Percentiles rank a stretch among this genome's conserved stretches.
Evolutionary conservation across 2,113 vertebrate species (phyloP).

Genomic region (Beaufortia kweichowensis): DNA sequence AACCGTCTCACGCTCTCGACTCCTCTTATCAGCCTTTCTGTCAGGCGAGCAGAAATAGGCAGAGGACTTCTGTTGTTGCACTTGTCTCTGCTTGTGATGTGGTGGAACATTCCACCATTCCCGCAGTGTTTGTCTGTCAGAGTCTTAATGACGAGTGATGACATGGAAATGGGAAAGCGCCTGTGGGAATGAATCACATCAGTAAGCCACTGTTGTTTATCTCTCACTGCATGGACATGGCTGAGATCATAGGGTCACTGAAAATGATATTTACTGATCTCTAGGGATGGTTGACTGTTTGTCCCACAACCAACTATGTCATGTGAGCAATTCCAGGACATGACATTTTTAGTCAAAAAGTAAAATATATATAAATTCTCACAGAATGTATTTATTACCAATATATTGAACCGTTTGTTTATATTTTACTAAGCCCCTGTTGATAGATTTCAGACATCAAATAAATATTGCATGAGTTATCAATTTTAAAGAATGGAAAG

Average conservation of each 20-base stretch:
- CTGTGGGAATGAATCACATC: conserved; percentile 27
- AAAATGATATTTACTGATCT: conserved; percentile 4
- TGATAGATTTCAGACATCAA: no score
- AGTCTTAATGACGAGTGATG: conserved; percentile 18
- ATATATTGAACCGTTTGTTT: no score
- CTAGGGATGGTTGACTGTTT: no score
- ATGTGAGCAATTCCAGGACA: no score
- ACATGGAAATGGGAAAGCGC: background rate
- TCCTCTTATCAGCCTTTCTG: conserved; percentile 11
- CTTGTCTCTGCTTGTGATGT: conserved; percentile 29
- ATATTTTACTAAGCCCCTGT: no score
- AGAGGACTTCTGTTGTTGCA: conserved; percentile 11
- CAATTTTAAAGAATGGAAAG: no score
- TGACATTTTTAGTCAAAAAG: no score
- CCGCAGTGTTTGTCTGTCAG: background rate
- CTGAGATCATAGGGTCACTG: background rate
- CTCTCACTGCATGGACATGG: background rate
- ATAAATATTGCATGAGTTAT: no score
- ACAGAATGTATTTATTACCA: no score
- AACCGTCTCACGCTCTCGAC: background rate
- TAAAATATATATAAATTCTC: no score
- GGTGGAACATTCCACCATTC: background rate
- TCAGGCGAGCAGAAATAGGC: background rate
- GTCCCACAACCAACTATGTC: no score
- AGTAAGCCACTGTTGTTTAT: background rate